Percentiles rank a stretch among this genome's conserved stretches.
phyloP scores from a whole-genome alignment of 2,888 invertebrate species.

The Dynastes tityus region DNA sequence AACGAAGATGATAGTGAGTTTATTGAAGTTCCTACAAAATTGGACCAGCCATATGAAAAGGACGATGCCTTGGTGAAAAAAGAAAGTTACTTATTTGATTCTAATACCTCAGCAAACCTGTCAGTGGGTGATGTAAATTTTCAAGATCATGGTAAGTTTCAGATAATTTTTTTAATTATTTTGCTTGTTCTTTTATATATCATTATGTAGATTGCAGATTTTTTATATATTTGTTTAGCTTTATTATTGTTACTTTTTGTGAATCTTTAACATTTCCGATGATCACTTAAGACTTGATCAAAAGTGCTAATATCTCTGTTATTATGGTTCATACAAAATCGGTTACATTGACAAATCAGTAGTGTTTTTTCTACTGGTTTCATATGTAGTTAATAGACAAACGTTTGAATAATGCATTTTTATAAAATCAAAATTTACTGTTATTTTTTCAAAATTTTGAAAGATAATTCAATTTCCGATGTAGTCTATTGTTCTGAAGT shows the following conservation, averaged over 20 bases:
- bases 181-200: slow-evolving; percentile 23
- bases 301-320: no score
- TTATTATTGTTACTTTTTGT: slow-evolving; percentile 21
- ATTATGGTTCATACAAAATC: no score
- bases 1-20: slow-evolving; percentile 57
- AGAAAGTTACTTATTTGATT: slow-evolving; percentile 50
- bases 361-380: no score
- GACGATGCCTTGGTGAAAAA: slow-evolving; percentile 54
- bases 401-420: no score
- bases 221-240: background rate
- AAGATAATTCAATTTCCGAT: no score
- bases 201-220: slow-evolving; percentile 10
- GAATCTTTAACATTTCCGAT: background rate
- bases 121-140: slow-evolving; percentile 53
- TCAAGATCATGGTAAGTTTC: slow-evolving; percentile 59
- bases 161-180: slow-evolving; percentile 34
- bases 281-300: no score
- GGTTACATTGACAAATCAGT: no score
- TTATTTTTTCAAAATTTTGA: no score
- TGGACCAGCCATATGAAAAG: slow-evolving; percentile 58
- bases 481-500: no score
- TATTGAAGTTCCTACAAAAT: slow-evolving; percentile 54
- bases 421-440: no score
- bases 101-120: slow-evolving; percentile 37
- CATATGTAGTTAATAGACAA: no score